Conservation (phyloP, 2,113 vertebrate genomes). For the Baryphthengus martii region DNA sequence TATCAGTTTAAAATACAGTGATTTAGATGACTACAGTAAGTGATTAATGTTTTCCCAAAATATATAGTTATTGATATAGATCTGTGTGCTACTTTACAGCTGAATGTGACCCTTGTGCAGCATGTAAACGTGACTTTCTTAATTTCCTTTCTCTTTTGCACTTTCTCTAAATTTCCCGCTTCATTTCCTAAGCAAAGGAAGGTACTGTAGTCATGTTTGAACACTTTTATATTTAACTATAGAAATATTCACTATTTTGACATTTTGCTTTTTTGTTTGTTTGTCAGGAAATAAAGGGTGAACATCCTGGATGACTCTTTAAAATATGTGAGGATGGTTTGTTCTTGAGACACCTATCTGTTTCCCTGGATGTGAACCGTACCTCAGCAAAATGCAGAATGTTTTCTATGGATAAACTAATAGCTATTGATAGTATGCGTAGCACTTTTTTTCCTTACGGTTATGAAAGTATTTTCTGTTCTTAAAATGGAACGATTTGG, state of each 20-base stretch:
- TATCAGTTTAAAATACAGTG: background rate
- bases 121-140: background rate
- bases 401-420: background rate
- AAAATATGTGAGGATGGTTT: background rate
- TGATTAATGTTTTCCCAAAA: background rate
- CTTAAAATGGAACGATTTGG: background rate
- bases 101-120: background rate
- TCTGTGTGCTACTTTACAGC: background rate
- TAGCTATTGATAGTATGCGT: background rate
- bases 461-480: background rate
- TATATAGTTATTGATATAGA: fast-evolving
- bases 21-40: background rate
- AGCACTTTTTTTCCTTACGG: background rate
- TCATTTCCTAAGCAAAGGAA: background rate
- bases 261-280: background rate
- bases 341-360: background rate
- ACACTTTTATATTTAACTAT: background rate
- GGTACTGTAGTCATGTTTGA: background rate
- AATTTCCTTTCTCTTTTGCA: background rate
- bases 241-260: background rate
- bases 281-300: background rate
- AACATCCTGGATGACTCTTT: background rate
- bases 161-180: background rate
- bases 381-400: background rate
- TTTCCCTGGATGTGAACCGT: background rate